These are phyloP conservation scores for Neoitamus cyanurus DNA, from an alignment of 2,888 invertebrate species.

Conservation along the genomic window DNA sequence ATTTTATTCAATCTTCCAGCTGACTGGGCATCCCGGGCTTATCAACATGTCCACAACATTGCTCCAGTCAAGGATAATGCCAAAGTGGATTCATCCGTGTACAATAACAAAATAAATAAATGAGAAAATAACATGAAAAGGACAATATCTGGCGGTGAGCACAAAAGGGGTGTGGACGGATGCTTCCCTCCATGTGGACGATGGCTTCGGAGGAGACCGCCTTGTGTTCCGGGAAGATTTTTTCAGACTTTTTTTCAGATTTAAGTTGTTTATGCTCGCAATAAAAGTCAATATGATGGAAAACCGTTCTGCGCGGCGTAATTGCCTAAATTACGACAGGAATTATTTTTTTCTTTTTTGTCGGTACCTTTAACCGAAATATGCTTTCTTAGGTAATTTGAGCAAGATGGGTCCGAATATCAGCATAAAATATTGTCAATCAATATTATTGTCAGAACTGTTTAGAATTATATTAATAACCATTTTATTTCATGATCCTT, in stretches of 20 bases:
- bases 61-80: constrained; percentile 52
- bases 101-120: constrained; percentile 54
- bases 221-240: neutral
- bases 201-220: neutral
- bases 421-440: no score
- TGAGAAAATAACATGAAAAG: constrained; percentile 53
- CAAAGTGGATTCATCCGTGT: constrained; percentile 53
- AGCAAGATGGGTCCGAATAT: no score
- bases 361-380: neutral
- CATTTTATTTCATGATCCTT: no score
- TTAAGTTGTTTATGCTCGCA: constrained; percentile 33
- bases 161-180: constrained; percentile 2
- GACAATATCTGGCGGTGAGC: constrained; percentile 38
- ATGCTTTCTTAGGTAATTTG: neutral
- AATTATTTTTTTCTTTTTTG: neutral
- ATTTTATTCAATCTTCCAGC: constrained; percentile 66
- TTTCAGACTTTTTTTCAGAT: constrained; percentile 19
- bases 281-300: constrained; percentile 50
- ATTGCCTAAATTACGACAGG: neutral
- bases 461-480: no score
- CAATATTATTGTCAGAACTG: no score
- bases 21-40: constrained; percentile 59
- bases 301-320: neutral
- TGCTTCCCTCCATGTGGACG: neutral
- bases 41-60: constrained; percentile 56